A percentile compares a stretch with the other conserved stretches of the same genome.
These are phyloP conservation scores for Ophioninae sp. DNA, from an alignment of 2,888 invertebrate genomes.

Conservation along the genomic window DNA sequence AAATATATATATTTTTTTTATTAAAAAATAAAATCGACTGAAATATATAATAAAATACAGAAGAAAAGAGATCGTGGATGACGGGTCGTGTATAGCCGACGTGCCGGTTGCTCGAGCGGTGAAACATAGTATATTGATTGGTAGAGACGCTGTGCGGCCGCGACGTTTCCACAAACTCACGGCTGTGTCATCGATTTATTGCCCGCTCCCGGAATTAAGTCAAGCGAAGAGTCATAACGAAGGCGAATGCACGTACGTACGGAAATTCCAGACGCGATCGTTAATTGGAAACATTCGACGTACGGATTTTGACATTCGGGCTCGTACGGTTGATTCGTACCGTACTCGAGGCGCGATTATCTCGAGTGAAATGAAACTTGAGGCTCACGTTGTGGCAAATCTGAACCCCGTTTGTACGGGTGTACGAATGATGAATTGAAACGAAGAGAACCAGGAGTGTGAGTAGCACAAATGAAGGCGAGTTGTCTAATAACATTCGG, in stretches of 20 bases:
- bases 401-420: too few species aligned
- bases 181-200: neutral
- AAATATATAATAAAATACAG: too few species aligned
- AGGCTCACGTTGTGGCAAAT: neutral
- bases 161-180: neutral
- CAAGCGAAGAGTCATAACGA: constrained; percentile 17
- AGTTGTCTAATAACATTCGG: neutral
- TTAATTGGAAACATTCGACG: constrained; percentile 1
- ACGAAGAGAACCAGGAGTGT: neutral
- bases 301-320: constrained; percentile 4
- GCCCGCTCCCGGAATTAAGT: neutral
- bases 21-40: too few species aligned
- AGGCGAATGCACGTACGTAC: neutral
- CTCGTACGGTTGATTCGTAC: neutral
- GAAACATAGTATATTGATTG: neutral
- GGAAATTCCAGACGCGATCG: neutral
- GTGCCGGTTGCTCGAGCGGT: neutral
- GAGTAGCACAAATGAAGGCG: neutral
- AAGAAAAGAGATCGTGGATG: too few species aligned
- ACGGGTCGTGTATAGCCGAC: neutral
- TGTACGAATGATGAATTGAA: neutral
- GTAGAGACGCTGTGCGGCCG: neutral
- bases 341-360: neutral
- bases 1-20: too few species aligned
- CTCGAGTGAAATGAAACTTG: neutral